These are phyloP conservation scores for Salmo trutta DNA, from an alignment of 2,797 vertebrate species.

Conservation along the genomic window DNA sequence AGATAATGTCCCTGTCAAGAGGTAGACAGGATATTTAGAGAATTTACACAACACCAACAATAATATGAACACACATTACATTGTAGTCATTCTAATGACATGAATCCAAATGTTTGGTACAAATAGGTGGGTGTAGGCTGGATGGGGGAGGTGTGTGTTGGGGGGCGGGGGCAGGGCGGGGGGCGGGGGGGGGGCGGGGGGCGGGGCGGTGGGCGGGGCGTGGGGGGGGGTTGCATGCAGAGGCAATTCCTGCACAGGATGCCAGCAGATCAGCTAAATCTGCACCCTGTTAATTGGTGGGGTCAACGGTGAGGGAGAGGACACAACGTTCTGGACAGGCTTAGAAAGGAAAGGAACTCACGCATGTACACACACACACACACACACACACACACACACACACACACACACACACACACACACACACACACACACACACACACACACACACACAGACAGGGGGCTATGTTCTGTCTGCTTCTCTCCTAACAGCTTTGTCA, in stretches of 20 bases:
- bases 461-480: background rate
- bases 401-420: background rate
- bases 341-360: background rate
- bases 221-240: background rate
- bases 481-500: background rate
- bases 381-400: background rate
- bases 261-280: conserved; percentile 5
- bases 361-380: background rate
- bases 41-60: too few relatives aligned
- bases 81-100: too few relatives aligned
- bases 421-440: background rate
- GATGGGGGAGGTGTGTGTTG: too few relatives aligned
- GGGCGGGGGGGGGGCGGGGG: too few relatives aligned
- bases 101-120: background rate
- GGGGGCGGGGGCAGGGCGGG: too few relatives aligned
- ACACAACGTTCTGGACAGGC: conserved; percentile 18
- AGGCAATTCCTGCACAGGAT: background rate
- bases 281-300: conserved; percentile 17
- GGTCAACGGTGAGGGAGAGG: background rate
- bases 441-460: background rate
- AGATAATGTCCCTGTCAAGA: too few relatives aligned
- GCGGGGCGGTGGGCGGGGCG: too few relatives aligned
- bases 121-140: background rate
- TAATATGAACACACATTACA: too few relatives aligned
- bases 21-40: too few relatives aligned